Evolutionary conservation across 2,888 invertebrate species (phyloP), one percentile per base, ranked within the genome.

Genomic region (Sthenelais limicola): DNA sequence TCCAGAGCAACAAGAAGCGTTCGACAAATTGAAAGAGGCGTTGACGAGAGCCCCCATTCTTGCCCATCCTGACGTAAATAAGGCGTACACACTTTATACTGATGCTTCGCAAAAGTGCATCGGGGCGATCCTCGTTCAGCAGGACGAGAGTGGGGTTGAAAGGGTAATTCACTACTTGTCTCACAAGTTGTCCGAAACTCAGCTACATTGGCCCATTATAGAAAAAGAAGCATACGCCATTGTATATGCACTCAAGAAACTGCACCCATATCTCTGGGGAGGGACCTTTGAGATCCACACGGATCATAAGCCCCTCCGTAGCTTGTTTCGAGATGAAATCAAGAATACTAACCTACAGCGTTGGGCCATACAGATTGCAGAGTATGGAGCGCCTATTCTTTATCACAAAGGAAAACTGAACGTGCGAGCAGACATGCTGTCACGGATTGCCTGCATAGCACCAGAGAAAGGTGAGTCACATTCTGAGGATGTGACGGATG

Each of bases 201-300:
- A 70, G 35, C 28, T 32, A 2, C 18, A 32, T 1, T 70, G 35
- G 32, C 35, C 70, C 4, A 54, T 28, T n/a, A 58, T 58, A 33
- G 58, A 58, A 24, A 58, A 58, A n/a, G 58, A 58, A 38, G 58
- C 58, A 32, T 70, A 32, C n/a, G 56, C 70, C 1, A 47, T 70
- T 9, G n/a, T 70, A 33, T 56, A 70, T 56, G 51, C 52, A 18
- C 48, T 70, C n/a, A 35, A 18, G 2, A 70, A 70, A 70, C 35
- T 70, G n/a, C 24, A 54, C 2, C 70, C 56, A 3, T 70, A 70
- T 43, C 56, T 70, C 3, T 38, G 24, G 5, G 71, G 71, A 0
- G 71, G 56, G 2, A n/a, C 26, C 18, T 70, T 70, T 24, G 30
- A 24, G 4, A 54, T 70, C 3, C 26, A 28, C 24, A 56, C 56